Conservation (phyloP, 2,797 vertebrate species). For the Periophthalmus magnuspinnatus region DNA sequence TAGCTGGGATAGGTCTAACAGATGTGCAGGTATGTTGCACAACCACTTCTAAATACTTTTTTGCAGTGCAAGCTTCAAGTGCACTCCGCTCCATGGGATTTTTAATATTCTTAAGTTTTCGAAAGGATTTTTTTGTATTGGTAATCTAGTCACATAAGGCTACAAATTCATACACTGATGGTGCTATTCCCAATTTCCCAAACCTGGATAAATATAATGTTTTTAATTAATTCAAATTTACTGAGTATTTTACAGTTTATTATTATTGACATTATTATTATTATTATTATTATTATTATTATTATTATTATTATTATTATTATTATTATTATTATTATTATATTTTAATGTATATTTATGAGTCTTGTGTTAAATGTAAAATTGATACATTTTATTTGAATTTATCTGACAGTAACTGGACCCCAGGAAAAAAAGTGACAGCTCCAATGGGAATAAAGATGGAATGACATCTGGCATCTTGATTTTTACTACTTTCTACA, state of each 20-base stretch:
- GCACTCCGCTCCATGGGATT: conserved; percentile 60
- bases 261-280: too few species aligned
- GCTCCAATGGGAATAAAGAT: not conserved
- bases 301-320: too few species aligned
- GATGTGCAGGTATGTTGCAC: conserved; percentile 81
- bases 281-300: too few species aligned
- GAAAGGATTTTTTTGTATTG: not conserved
- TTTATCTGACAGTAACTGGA: too few species aligned
- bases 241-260: too few species aligned
- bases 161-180: not conserved
- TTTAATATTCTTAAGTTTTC: conserved; percentile 4
- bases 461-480: not conserved
- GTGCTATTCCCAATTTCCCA: not conserved
- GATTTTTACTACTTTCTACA: too few species aligned
- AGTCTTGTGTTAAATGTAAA: too few species aligned
- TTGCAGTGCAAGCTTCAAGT: conserved; percentile 50
- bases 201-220: not conserved
- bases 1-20: conserved; percentile 73
- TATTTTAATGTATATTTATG: too few species aligned
- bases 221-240: not conserved
- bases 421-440: too few species aligned
- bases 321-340: too few species aligned
- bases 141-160: not conserved
- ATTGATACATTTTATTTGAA: too few species aligned
- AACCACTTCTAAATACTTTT: conserved; percentile 42